Evolutionary conservation across 1,140 invertebrate species (phyloP).

Genomic region (Megalonaias nervosa): DNA sequence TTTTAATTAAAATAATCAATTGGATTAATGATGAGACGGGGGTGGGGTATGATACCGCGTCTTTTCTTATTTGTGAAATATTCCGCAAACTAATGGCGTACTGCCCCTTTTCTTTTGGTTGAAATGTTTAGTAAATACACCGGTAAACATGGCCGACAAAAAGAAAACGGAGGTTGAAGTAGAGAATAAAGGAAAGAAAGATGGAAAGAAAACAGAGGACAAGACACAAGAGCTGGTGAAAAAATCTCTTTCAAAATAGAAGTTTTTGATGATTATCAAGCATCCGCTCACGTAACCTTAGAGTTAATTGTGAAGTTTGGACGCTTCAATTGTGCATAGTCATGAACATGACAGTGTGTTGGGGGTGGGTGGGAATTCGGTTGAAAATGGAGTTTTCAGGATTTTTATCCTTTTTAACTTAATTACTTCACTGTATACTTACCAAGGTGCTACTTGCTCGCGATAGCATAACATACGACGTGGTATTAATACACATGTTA

Average conservation of each 20-base stretch:
- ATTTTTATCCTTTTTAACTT: too few species aligned
- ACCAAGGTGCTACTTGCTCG: too few species aligned
- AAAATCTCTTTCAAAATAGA: neutral
- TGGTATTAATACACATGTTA: too few species aligned
- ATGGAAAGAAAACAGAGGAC: conserved; percentile 59
- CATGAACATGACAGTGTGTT: conserved; percentile 9
- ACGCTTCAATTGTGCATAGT: neutral
- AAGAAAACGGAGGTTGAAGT: conserved; percentile 59
- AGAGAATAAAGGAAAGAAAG: conserved; percentile 59
- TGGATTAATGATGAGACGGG: too few species aligned
- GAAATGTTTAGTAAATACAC: conserved; percentile 8
- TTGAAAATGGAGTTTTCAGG: neutral
- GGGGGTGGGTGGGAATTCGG: conserved; percentile 14
- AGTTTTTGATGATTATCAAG: neutral
- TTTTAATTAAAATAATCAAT: too few species aligned
- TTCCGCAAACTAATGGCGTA: too few species aligned
- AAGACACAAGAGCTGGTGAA: conserved; percentile 67
- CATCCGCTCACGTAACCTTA: neutral
- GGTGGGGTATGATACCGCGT: too few species aligned
- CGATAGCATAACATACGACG: too few species aligned
- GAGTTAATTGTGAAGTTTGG: neutral
- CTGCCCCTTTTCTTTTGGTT: too few species aligned
- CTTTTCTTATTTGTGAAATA: too few species aligned
- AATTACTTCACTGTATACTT: neutral
- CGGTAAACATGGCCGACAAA: conserved; percentile 64